Base-by-base conservation (phyloP, 53 echinoderm and acorn worm species). In the Holothuria scabra region DNA sequence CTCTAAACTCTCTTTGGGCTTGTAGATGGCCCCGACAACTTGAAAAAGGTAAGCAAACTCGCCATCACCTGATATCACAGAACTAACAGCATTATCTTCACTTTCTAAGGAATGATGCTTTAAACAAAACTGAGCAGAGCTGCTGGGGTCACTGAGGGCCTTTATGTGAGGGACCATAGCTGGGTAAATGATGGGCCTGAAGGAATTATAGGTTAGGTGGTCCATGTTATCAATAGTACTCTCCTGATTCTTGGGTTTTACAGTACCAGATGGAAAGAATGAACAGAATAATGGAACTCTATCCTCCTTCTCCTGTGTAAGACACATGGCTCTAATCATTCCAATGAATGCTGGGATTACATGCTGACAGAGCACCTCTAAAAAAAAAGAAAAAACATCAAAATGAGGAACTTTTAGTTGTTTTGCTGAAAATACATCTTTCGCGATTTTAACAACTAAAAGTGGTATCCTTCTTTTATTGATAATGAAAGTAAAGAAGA, bases 151-250 rank as follows among this genome's bases (percentile, higher is more conserved):
- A 25, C 52, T 23, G 11, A 76, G 55, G 52, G 76, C 76, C 14
- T 76, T 76, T 21, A 80, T 80, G 61, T 80, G 80, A 33, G 80
- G 80, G 30, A 80, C 80, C 90, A 96, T 96, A 60, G 94, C 83
- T 4, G 90, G 92, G 3, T 92, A 96, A 67, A 96, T 84, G 84
- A 96, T 93, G 76, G 94, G 96, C 1, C 96, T 93, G 83, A 96
- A 96, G 79, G 96, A 94, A 76, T 90, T 88, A 85, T 94, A 96
- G n/a, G 88, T 85, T 24, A 78, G 66, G 1, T 80, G 57, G 72
- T 65, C 75, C 12, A 56, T 25, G 7, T 76, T 67, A 67, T 46
- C 21, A 11, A 33, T 7, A 12, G 58, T 25, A 11, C 67, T 60
- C 10, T 31, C 28, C 30, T 52, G 21, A 6, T 76, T 76, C 12